phyloP scores from a whole-genome alignment of 2,888 invertebrate species.

The Unio delphinus region DNA sequence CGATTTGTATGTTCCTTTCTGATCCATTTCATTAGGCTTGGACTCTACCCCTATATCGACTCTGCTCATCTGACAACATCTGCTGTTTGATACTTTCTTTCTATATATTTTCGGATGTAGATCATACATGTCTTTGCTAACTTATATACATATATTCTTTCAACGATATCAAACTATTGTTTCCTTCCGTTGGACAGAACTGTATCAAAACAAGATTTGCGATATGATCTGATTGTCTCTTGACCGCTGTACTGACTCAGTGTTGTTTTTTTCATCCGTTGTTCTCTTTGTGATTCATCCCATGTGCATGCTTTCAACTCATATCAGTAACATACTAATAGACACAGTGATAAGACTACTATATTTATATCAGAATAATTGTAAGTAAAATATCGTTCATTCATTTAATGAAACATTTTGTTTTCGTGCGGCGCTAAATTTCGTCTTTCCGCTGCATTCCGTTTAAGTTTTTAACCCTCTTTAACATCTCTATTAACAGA shows the following conservation, averaged over 20 bases:
- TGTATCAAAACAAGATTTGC: conserved; percentile 4
- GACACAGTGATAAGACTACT: no score
- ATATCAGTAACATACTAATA: no score
- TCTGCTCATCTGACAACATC: conserved; percentile 4
- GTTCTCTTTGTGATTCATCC: no score
- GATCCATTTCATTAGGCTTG: not conserved
- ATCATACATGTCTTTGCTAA: not conserved
- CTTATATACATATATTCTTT: conserved; percentile 1
- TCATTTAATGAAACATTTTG: no score
- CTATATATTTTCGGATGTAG: not conserved
- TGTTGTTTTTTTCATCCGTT: not conserved
- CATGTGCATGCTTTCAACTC: no score
- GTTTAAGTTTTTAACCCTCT: no score
- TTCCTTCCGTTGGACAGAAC: not conserved
- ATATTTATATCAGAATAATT: no score
- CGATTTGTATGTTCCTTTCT: no score
- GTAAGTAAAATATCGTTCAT: no score
- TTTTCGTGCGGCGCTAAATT: no score
- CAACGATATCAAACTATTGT: not conserved
- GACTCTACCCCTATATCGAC: not conserved
- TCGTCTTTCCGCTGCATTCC: no score
- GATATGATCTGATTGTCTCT: not conserved
- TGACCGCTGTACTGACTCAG: conserved; percentile 1
- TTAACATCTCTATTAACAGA: no score
- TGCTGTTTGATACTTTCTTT: not conserved